Evolutionary conservation across 1,140 invertebrate species (phyloP).

Genomic region (Platorchestia sp.): DNA sequence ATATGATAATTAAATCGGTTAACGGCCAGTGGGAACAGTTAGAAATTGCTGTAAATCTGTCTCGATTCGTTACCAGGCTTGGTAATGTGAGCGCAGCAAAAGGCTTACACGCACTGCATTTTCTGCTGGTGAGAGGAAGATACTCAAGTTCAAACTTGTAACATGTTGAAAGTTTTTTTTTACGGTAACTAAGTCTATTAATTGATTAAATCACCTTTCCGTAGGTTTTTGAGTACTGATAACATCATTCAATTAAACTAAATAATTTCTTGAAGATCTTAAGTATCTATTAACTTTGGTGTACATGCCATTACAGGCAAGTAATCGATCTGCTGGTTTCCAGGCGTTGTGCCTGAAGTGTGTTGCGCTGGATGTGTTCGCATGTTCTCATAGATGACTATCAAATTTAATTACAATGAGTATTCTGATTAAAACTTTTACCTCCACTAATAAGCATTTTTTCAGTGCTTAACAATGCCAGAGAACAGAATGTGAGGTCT

Average conservation of each 20-base stretch:
- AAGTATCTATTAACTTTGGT: not conserved
- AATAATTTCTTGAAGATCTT: not conserved
- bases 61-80: not conserved
- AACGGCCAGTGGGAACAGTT: too few relatives aligned
- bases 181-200: too few relatives aligned
- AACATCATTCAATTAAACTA: not conserved
- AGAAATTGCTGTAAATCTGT: too few relatives aligned
- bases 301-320: not conserved
- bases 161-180: too few relatives aligned
- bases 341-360: not conserved
- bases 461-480: slow-evolving; percentile 18
- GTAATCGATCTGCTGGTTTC: not conserved
- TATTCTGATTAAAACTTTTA: not conserved
- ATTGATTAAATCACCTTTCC: not conserved
- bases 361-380: not conserved
- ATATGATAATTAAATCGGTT: too few relatives aligned
- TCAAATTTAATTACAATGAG: not conserved
- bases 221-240: not conserved
- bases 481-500: slow-evolving; percentile 19
- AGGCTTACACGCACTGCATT: too few relatives aligned
- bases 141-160: too few relatives aligned
- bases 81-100: too few relatives aligned
- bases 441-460: not conserved
- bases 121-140: too few relatives aligned
- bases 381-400: not conserved